Base-by-base conservation (phyloP, 2,888 invertebrate genomes). In the Drosophila stalkeri region DNA sequence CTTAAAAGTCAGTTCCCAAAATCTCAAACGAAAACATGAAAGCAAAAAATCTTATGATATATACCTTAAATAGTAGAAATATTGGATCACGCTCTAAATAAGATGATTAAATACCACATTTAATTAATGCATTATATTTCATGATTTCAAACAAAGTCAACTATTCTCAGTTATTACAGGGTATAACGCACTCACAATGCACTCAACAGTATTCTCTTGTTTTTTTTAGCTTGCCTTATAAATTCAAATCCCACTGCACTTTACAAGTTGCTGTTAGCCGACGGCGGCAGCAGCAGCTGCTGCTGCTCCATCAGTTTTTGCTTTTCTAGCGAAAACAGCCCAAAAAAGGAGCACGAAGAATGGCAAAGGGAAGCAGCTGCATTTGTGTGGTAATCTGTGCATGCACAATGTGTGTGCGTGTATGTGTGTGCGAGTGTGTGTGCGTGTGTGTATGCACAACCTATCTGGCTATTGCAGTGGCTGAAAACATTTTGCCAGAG, bases 371-470 rank as follows among this genome's bases (percentile, higher is more conserved):
- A 12, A 12, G 16, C 47, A 72, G 54, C 71, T 69, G 49, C 80
- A 85, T 85, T 78, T 70, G 64, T 47, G 82, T 64, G 64, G 82
- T 85, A 84, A 87, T 87, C 86, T 80, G 78, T 82, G 83, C 80
- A 80, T 84, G 68, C 78, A 80, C 75, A 82, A 84, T 85, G 70
- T 71, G 73, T 71, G 65, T 77, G 74, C 65, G 64, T 20, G 35
- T 56, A 23, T 5, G 14, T 14, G 37, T 14, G 37, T 12, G 39
- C 9, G 35, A 3, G 35, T 37, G 37, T 14, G 37, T 14, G 37
- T 37, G 37, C 2, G n/a, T 41, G 62, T 18, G 35, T 64, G 31
- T 72, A 23, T 69, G 52, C 73, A 69, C 49, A 64, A 66, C 52
- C 56, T 66, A 70, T 78, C 75, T 54, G 43, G 20, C 35, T 43